Evolutionary conservation across 1,140 invertebrate genomes (phyloP).

Genomic region (Papilio glaucus): DNA sequence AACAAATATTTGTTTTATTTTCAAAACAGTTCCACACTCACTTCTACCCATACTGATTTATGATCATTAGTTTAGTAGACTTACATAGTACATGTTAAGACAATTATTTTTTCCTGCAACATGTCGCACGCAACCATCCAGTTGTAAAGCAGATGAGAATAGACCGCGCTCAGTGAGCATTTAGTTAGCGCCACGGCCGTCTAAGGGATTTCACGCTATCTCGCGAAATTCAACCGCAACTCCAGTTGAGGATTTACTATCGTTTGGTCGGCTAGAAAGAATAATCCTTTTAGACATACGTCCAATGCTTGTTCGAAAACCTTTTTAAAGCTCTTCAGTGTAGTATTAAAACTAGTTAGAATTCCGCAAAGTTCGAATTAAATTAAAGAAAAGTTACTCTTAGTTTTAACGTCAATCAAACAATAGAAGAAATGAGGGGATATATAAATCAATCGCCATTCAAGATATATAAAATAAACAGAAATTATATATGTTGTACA

Average conservation of each 20-base stretch:
- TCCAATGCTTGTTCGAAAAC: background rate
- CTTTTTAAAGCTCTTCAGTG: constrained; percentile 12
- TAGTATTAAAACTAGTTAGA: constrained; percentile 7
- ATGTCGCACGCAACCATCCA: background rate
- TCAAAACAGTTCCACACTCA: too few species aligned
- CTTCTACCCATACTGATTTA: too few species aligned
- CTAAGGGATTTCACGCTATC: constrained; percentile 33
- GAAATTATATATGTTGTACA: too few species aligned
- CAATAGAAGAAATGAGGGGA: too few species aligned
- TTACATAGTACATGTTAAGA: too few species aligned
- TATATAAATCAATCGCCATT: too few species aligned
- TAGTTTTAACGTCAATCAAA: too few species aligned
- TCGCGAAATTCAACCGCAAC: constrained; percentile 23
- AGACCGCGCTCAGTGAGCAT: background rate
- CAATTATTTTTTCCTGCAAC: constrained; percentile 44
- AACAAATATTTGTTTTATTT: too few species aligned
- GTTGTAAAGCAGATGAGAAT: background rate
- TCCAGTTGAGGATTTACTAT: constrained; percentile 25
- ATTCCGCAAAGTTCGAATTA: too few species aligned
- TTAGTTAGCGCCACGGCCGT: background rate
- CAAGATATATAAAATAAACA: too few species aligned
- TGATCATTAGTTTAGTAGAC: too few species aligned
- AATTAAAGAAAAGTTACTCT: too few species aligned
- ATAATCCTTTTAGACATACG: constrained; percentile 31
- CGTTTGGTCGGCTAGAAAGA: constrained; percentile 24